Percentiles rank a stretch among this genome's conserved stretches.
Evolutionary conservation across 2,113 vertebrate species (phyloP).

Genomic region (Chaetodon auriga): DNA sequence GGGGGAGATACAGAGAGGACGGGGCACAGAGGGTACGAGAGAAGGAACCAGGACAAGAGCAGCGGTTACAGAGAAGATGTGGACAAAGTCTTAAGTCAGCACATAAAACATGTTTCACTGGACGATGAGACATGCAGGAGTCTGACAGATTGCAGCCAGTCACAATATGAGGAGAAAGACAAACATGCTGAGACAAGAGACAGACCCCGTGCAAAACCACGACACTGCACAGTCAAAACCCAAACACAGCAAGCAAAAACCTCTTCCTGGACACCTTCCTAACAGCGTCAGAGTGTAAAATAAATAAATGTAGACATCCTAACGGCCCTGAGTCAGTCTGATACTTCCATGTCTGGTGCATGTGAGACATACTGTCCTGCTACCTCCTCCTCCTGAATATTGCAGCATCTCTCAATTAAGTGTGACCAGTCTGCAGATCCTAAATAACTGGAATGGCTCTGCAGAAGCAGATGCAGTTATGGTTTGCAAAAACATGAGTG

Average conservation of each 20-base stretch:
- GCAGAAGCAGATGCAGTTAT: not conserved
- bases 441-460: not conserved
- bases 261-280: conserved; percentile 3
- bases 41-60: not conserved
- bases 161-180: conserved; percentile 25
- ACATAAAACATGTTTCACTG: not conserved
- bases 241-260: conserved; percentile 34
- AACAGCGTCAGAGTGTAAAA: not conserved
- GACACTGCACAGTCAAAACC: conserved; percentile 20
- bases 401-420: not conserved
- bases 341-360: not conserved
- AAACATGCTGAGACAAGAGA: conserved; percentile 7
- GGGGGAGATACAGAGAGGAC: not conserved
- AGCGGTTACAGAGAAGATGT: not conserved
- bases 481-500: not conserved
- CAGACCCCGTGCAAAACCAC: not conserved
- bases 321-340: not conserved
- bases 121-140: conserved; percentile 37
- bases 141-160: conserved; percentile 30
- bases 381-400: not conserved
- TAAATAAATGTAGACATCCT: not conserved
- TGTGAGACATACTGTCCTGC: not conserved
- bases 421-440: not conserved
- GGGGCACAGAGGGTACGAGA: not conserved
- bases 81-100: not conserved